Base-by-base conservation (phyloP, 2,888 invertebrate genomes). In the Pecten maximus region DNA sequence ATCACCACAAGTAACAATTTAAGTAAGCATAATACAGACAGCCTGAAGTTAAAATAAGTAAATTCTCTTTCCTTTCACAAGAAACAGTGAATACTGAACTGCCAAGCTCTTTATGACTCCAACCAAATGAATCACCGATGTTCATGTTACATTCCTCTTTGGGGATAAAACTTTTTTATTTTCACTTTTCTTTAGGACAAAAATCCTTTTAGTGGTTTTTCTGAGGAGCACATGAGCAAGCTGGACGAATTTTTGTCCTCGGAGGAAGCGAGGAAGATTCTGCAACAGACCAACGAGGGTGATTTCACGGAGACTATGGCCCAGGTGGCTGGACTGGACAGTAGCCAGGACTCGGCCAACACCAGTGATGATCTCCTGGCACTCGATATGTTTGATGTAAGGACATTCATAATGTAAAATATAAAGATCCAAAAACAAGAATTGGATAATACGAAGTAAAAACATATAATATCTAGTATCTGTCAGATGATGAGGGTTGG, bases 191-290 rank as follows among this genome's bases (percentile, higher is more conserved):
- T 91, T 35, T 92, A 95, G 94, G 95, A 95, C 54, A 95, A 95
- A 90, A 95, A 95, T 89, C 95, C 95, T 39, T 95, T 95, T 90
- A 94, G 95, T 92, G 94, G 92, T 4, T 94, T 95, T 87, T 94
- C 95, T 19, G 95, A 95, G 91, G 95, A 95, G 89, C 95, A 95
- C 89, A 90, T 95, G 48, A 95, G 93, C 91, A 94, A 95, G 89
- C 91, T 95, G 28, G 95, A 95, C 90, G 95, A 95, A 86, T 95
- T 95, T 28, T 91, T 95, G 87, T 94, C 94, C n/a, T 94, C 94
- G 4, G 95, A 94, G 23, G 94, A 94, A 60, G 95, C 95, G 2
- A 94, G 92, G 87, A 94, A 94, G 40, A 92, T 95, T 19, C 92
- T 95, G 23, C 94, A 95, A 89, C 94, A 94, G 91, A 94, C 94